These are phyloP conservation scores for Acomys russatus DNA, from an alignment of 2,797 vertebrate genomes.

Conservation along the genomic window DNA sequence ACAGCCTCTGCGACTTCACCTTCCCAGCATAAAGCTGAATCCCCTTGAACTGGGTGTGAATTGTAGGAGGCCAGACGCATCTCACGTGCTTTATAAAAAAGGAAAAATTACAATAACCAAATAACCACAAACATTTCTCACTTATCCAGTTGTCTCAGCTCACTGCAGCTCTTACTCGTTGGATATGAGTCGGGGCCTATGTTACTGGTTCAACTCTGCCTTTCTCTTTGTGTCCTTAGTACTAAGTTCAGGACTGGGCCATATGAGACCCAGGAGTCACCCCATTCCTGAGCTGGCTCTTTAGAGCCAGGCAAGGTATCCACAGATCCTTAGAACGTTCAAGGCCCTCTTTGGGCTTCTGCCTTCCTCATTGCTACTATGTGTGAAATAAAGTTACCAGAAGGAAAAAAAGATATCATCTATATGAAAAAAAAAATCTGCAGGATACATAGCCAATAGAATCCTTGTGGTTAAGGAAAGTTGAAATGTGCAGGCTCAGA, in stretches of 20 bases:
- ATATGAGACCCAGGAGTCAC: not conserved
- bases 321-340: not conserved
- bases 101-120: not conserved
- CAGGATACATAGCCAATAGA: not conserved
- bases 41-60: not conserved
- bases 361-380: not conserved
- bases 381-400: not conserved
- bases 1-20: not conserved
- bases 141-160: not conserved
- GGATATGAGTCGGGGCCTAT: not conserved
- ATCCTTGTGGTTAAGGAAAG: not conserved
- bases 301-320: not conserved
- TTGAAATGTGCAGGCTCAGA: not conserved
- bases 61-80: not conserved
- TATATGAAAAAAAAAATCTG: not conserved
- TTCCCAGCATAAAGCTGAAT: slow-evolving; percentile 43
- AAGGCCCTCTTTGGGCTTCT: not conserved
- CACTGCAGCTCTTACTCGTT: not conserved
- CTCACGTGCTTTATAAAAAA: not conserved
- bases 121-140: not conserved
- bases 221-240: not conserved
- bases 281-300: not conserved
- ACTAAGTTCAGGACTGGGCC: not conserved
- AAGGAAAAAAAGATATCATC: not conserved
- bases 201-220: not conserved